phyloP scores from a whole-genome alignment of 2,113 vertebrate genomes.

The Casuarius casuarius region DNA sequence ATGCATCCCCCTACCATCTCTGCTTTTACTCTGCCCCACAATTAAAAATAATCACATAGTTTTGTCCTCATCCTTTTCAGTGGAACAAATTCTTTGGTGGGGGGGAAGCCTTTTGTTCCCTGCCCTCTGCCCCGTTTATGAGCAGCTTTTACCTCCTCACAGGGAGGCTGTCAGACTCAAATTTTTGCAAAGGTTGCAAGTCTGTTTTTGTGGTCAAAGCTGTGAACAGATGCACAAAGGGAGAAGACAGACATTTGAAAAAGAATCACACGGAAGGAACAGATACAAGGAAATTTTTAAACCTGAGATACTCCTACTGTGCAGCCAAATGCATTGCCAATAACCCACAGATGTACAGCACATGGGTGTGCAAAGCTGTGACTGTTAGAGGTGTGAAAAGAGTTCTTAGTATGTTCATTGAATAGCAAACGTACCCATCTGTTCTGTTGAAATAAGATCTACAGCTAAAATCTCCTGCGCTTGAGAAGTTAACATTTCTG shows the following conservation, averaged over 20 bases:
- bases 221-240: constrained; percentile 54
- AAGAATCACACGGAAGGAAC: constrained; percentile 12
- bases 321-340: constrained; percentile 57
- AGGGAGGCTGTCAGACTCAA: constrained; percentile 10
- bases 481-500: constrained; percentile 35
- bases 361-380: constrained; percentile 65
- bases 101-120: neutral
- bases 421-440: constrained; percentile 57
- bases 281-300: constrained; percentile 48
- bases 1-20: neutral
- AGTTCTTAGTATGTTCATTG: constrained; percentile 62
- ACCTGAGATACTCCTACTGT: constrained; percentile 59
- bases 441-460: constrained; percentile 40
- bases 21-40: neutral
- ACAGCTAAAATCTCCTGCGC: neutral
- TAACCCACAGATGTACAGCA: constrained; percentile 63
- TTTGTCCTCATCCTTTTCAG: neutral
- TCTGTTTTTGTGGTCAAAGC: constrained; percentile 52
- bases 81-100: neutral
- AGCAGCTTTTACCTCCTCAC: neutral
- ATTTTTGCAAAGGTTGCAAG: constrained; percentile 40
- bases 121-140: neutral
- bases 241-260: constrained; percentile 33
- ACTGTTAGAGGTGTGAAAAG: constrained; percentile 65
- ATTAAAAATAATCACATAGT: neutral